Percentiles rank a stretch among this genome's conserved stretches.
These are phyloP conservation scores for Gisinianus flammeolus DNA, from an alignment of 2,888 invertebrate species.

Conservation along the genomic window DNA sequence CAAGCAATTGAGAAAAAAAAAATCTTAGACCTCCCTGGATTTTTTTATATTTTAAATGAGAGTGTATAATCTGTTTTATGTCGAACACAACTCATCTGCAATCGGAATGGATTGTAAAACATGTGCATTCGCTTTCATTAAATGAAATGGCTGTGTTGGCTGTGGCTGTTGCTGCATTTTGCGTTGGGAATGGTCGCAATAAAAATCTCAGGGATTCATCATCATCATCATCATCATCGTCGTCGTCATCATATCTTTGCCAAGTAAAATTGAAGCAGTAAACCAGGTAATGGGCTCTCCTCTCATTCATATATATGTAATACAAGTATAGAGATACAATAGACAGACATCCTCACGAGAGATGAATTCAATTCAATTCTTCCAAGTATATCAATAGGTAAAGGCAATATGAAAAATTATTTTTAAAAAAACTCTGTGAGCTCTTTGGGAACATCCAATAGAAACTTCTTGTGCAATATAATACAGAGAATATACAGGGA, in stretches of 20 bases:
- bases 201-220: slow-evolving; percentile 22
- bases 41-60: background rate
- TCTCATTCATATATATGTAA: too few relatives aligned
- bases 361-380: too few relatives aligned
- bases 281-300: slow-evolving; percentile 34
- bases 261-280: slow-evolving; percentile 32
- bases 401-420: too few relatives aligned
- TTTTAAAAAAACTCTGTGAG: too few relatives aligned
- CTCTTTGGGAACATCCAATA: too few relatives aligned
- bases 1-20: background rate
- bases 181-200: background rate
- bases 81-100: slow-evolving; percentile 31
- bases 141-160: background rate
- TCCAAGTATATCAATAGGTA: too few relatives aligned
- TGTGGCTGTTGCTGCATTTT: background rate
- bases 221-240: too few relatives aligned
- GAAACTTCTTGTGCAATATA: too few relatives aligned
- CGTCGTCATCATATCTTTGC: background rate
- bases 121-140: slow-evolving; percentile 31
- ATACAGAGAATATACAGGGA: too few relatives aligned
- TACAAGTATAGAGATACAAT: too few relatives aligned
- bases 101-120: slow-evolving; percentile 22
- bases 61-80: slow-evolving; percentile 36
- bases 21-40: background rate
- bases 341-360: too few relatives aligned